Evolutionary conservation across 2,888 invertebrate genomes (phyloP), one percentile per base, ranked within the genome.

Genomic region (Xanthia icteritia): DNA sequence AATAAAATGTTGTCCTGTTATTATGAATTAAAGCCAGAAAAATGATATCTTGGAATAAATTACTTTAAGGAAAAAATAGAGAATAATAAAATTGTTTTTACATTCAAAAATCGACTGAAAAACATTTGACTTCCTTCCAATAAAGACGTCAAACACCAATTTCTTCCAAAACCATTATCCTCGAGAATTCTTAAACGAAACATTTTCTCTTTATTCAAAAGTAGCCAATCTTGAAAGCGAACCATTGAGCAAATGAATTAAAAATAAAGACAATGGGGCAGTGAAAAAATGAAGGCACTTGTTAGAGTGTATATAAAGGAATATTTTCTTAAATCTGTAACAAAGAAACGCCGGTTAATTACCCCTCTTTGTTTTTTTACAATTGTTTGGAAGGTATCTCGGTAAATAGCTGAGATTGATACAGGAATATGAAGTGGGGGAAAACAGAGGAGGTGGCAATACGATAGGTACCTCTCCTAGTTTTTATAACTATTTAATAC

Each of bases 341-440:
- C 84, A 82, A 87, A 83, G 72, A 70, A 80, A 68, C 36, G 23
- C 39, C 51, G 60, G 66, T 79, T 84, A 86, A 88, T 87, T 86
- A 80, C 64, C 71, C 0, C 5, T 60, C 77, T 79, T 88, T 83
- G 81, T 87, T 75, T 58, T 20, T 65, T 48, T 58, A 69, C 69
- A 74, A 79, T 81, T 66, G 74, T 79, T 58, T 56, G 69, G 48
- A 73, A 31, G 39, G 60, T 72, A 84, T 79, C 60, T 23, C 36
- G 20, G 27, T 61, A 48, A 51, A 39, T 60, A 66, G 61, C 42
- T 56, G 11, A 63, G n/a, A 74, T 83, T 83, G 70, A 79, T 68
- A 61, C 27, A n/a, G 17, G 13, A 60, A 81, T 45, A 56, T 45
- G 23, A 45, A 42, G 5, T 31, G 15, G 15, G 8, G 39, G 11